phyloP scores from a whole-genome alignment of 1,140 invertebrate species.

The Manduca sexta region DNA sequence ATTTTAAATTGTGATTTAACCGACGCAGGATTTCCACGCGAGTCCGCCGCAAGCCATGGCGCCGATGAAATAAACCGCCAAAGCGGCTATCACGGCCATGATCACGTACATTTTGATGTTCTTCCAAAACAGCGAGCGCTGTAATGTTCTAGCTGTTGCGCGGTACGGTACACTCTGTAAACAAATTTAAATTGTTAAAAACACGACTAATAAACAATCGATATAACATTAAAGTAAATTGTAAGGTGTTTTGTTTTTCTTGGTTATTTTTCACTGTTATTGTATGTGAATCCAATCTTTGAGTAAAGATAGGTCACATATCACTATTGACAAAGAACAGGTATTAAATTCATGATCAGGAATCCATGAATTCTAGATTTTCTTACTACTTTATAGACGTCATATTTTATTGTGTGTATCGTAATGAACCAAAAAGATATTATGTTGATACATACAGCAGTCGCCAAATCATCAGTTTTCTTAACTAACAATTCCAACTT shows the following conservation, averaged over 20 bases:
- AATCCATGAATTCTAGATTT: too few relatives aligned
- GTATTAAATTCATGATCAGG: too few relatives aligned
- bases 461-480: conserved; percentile 92
- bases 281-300: too few relatives aligned
- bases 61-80: conserved; percentile 90
- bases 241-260: not conserved
- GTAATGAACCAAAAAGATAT: not conserved
- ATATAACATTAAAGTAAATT: not conserved
- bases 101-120: conserved; percentile 93
- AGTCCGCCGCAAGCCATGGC: conserved; percentile 90
- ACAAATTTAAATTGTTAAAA: too few relatives aligned
- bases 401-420: too few relatives aligned
- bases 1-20: conserved; percentile 25
- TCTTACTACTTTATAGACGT: too few relatives aligned
- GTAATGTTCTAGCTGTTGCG: conserved; percentile 87
- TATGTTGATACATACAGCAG: conserved; percentile 81
- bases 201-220: not conserved
- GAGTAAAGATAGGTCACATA: too few relatives aligned
- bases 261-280: too few relatives aligned
- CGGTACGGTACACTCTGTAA: conserved; percentile 90
- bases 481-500: conserved; percentile 90
- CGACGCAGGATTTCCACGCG: conserved; percentile 83
- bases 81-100: conserved; percentile 79
- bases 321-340: too few relatives aligned
- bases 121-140: conserved; percentile 93